Evolutionary conservation across 2,113 vertebrate genomes (phyloP).

Genomic region (Sigmodon hispidus): DNA sequence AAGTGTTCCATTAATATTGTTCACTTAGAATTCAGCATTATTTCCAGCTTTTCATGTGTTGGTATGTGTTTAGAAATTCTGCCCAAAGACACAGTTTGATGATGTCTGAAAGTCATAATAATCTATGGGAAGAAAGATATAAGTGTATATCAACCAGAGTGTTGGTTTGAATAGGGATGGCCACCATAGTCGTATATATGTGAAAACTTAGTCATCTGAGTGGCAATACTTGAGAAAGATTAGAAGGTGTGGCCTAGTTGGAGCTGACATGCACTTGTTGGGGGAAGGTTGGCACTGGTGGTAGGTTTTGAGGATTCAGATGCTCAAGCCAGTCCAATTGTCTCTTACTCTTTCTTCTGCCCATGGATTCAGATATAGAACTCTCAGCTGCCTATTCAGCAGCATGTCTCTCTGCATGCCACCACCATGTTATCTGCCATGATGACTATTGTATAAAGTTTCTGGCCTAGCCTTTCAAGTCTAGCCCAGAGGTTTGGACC

Average conservation of each 20-base stretch:
- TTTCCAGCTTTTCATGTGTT: conserved; percentile 3
- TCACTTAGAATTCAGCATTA: conserved; percentile 18
- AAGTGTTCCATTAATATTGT: neutral
- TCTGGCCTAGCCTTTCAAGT: no score
- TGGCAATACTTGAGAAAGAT: neutral
- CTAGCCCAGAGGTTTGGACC: no score
- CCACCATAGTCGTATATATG: no score
- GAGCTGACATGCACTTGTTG: neutral
- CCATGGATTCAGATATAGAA: neutral
- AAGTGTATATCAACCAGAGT: no score
- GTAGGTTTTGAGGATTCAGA: neutral
- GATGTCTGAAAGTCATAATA: neutral
- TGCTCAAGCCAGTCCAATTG: neutral
- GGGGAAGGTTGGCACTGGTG: neutral
- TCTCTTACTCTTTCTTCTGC: neutral
- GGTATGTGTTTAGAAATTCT: neutral
- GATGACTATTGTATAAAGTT: no score
- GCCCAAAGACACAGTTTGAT: neutral
- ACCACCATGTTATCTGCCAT: neutral
- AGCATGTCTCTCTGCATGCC: neutral
- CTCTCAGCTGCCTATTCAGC: neutral
- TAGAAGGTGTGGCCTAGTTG: neutral
- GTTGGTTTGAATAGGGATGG: neutral
- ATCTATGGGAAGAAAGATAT: neutral
- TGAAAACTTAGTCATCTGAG: neutral